Evolutionary conservation across 2,113 vertebrate species (phyloP).

Genomic region (Pterocles gutturalis): DNA sequence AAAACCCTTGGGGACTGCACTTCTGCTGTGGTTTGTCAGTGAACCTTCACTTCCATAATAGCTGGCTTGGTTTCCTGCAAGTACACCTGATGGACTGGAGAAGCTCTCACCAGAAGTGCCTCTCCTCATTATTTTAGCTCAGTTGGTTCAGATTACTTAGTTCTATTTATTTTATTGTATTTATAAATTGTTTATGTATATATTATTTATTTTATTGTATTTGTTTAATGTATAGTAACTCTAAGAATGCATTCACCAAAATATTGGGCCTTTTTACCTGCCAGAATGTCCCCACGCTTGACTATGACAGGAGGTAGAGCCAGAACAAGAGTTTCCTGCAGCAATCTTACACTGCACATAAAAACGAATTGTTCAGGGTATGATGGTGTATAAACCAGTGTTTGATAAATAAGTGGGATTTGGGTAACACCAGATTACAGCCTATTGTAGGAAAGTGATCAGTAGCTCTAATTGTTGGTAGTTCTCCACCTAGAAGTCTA

Average conservation of each 20-base stretch:
- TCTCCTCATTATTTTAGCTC: neutral
- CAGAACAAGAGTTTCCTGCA: neutral
- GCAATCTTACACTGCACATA: neutral
- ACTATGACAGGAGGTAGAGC: neutral
- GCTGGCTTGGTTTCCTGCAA: neutral
- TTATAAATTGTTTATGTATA: neutral
- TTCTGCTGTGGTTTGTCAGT: neutral
- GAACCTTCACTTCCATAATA: neutral
- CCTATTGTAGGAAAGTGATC: neutral
- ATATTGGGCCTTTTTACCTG: neutral
- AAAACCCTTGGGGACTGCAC: accelerated
- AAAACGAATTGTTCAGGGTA: neutral
- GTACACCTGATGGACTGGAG: neutral
- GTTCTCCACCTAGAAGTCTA: neutral
- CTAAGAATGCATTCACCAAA: neutral
- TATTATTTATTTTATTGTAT: neutral
- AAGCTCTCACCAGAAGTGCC: neutral
- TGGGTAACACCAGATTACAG: neutral
- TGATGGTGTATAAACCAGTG: neutral
- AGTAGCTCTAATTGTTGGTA: neutral
- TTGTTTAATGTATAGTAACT: neutral
- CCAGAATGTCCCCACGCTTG: neutral
- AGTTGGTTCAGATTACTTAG: neutral
- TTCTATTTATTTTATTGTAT: neutral
- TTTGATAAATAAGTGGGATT: neutral